These are phyloP conservation scores for Stegophylla sp. DNA, from an alignment of 2,888 invertebrate species.

Conservation along the genomic window DNA sequence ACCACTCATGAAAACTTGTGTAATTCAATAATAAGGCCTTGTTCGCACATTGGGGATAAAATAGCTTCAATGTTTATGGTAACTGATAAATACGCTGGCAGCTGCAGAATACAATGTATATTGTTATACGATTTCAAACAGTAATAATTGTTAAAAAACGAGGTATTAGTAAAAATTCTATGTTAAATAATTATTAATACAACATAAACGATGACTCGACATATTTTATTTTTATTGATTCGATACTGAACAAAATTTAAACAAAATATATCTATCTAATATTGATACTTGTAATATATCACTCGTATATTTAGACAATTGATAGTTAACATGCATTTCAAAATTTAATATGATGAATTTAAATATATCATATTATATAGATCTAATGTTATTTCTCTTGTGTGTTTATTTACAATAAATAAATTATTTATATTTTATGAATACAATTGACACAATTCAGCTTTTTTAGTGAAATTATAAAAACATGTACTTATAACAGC, in stretches of 20 bases:
- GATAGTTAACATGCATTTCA: no score
- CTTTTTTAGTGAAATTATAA: no score
- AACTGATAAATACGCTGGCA: background rate
- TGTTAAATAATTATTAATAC: background rate
- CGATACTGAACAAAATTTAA: background rate
- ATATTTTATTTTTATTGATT: background rate
- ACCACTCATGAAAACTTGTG: background rate
- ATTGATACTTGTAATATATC: no score
- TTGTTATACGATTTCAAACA: background rate
- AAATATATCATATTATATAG: no score
- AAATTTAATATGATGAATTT: no score
- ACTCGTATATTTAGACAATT: no score
- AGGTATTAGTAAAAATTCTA: background rate
- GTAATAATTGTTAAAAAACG: background rate
- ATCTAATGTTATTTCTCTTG: no score
- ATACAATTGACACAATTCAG: no score
- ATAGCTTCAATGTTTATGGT: background rate
- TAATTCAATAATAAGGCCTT: background rate
- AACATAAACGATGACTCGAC: background rate
- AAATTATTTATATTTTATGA: no score
- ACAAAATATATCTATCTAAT: background rate
- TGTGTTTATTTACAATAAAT: no score
- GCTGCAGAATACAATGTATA: background rate
- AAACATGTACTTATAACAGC: no score
- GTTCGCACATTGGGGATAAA: background rate